A percentile compares a stretch with the other conserved stretches of the same genome.
These are phyloP conservation scores for Enteromius paludinosus DNA, from an alignment of 2,797 vertebrate genomes.

Conservation along the genomic window DNA sequence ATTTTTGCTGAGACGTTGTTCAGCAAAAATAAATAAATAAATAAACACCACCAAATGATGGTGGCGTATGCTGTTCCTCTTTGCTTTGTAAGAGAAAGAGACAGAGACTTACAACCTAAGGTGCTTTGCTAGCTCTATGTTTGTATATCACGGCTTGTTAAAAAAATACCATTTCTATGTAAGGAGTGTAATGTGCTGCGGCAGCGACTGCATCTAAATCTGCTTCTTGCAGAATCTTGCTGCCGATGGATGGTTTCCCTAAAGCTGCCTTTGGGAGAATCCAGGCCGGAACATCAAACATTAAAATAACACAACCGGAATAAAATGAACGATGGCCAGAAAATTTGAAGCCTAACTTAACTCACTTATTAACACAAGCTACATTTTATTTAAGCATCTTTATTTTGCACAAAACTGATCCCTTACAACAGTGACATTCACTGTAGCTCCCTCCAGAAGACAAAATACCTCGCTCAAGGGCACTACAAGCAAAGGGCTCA, in stretches of 20 bases:
- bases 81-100: constrained; percentile 40
- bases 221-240: constrained; percentile 29
- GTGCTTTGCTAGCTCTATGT: constrained; percentile 49
- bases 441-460: neutral
- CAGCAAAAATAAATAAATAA: constrained; percentile 45
- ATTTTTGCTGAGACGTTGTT: constrained; percentile 43
- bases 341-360: neutral
- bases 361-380: neutral
- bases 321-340: constrained; percentile 10
- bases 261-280: constrained; percentile 44
- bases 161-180: constrained; percentile 23
- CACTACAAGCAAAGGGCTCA: neutral
- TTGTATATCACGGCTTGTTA: constrained; percentile 45
- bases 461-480: neutral
- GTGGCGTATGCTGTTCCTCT: constrained; percentile 49
- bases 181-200: constrained; percentile 29
- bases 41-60: constrained; percentile 46
- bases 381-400: neutral
- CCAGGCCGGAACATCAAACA: constrained; percentile 23
- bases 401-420: neutral
- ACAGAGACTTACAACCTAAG: constrained; percentile 52
- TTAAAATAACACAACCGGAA: constrained; percentile 35
- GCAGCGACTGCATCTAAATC: constrained; percentile 26
- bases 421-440: neutral
- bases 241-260: constrained; percentile 42